A percentile compares a stretch with the other conserved stretches of the same genome.
phyloP scores from a whole-genome alignment of 1,140 invertebrate genomes.

The Drusus annulatus region DNA sequence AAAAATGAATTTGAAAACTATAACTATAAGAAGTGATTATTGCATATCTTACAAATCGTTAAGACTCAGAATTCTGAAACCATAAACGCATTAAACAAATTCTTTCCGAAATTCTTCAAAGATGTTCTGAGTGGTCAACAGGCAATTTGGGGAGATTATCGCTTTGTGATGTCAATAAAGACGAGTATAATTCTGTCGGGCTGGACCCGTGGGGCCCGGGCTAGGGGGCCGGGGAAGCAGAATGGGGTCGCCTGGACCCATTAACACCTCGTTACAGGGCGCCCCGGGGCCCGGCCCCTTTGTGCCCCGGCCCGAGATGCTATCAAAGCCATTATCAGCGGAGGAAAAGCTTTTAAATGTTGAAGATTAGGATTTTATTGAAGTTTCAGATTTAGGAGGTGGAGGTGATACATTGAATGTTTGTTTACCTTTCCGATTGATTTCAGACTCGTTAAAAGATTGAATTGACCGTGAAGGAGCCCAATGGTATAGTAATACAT shows the following conservation, averaged over 20 bases:
- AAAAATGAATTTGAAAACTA: too few relatives aligned
- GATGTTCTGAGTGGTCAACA: constrained; percentile 29
- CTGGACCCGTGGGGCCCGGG: not conserved
- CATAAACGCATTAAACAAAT: constrained; percentile 12
- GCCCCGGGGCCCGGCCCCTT: constrained; percentile 7
- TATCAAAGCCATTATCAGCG: constrained; percentile 8
- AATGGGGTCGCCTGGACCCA: constrained; percentile 23
- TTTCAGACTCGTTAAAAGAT: too few relatives aligned
- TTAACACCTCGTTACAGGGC: constrained; percentile 40
- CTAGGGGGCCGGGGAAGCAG: not conserved
- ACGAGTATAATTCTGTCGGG: not conserved
- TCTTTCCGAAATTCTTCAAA: constrained; percentile 27
- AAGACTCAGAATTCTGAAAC: not conserved
- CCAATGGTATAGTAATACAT: too few relatives aligned
- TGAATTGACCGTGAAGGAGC: too few relatives aligned
- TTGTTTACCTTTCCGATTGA: too few relatives aligned
- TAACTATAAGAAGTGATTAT: not conserved
- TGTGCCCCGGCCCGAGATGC: not conserved
- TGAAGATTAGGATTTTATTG: constrained; percentile 4
- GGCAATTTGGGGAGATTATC: constrained; percentile 23
- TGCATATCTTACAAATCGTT: not conserved
- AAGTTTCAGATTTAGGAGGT: too few relatives aligned
- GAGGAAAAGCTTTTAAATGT: constrained; percentile 12
- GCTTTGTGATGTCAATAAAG: constrained; percentile 39
- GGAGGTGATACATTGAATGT: too few relatives aligned